Conservation (phyloP, 1,140 invertebrate species). For the Drosophila repleta region DNA sequence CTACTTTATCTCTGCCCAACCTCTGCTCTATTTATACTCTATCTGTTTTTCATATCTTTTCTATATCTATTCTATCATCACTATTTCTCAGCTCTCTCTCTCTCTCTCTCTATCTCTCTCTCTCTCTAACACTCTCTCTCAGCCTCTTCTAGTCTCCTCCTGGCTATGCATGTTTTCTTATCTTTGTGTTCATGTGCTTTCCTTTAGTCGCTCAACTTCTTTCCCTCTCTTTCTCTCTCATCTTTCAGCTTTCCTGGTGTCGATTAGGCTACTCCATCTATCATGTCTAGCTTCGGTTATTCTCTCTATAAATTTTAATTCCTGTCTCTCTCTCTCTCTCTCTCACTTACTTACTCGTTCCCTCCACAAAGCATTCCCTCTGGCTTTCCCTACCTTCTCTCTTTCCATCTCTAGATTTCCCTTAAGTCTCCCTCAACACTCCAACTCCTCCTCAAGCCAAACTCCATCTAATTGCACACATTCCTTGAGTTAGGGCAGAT, state of each 20-base stretch:
- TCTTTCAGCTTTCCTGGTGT: no score
- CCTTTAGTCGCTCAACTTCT: not conserved
- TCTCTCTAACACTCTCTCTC: not conserved
- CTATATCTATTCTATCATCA: not conserved
- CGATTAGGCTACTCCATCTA: no score
- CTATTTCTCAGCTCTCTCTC: not conserved
- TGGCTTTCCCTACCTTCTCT: not conserved
- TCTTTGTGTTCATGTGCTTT: no score
- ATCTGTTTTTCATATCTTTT: not conserved
- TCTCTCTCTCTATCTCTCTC: not conserved
- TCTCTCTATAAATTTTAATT: not conserved
- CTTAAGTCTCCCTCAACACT: not conserved
- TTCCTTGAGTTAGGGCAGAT: constrained; percentile 16
- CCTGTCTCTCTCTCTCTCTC: not conserved
- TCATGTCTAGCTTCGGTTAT: no score
- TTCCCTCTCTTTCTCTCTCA: not conserved
- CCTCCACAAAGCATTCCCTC: not conserved
- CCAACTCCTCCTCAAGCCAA: not conserved
- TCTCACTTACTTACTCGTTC: not conserved
- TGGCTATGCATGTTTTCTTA: no score
- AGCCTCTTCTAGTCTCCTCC: not conserved
- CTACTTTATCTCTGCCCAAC: no score
- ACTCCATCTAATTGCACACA: not conserved
- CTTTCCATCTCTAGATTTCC: not conserved
- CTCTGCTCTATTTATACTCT: no score